Percentiles rank a stretch among this genome's conserved stretches.
Evolutionary conservation across 2,888 invertebrate genomes (phyloP).

Genomic region (Choreutis nemorana): DNA sequence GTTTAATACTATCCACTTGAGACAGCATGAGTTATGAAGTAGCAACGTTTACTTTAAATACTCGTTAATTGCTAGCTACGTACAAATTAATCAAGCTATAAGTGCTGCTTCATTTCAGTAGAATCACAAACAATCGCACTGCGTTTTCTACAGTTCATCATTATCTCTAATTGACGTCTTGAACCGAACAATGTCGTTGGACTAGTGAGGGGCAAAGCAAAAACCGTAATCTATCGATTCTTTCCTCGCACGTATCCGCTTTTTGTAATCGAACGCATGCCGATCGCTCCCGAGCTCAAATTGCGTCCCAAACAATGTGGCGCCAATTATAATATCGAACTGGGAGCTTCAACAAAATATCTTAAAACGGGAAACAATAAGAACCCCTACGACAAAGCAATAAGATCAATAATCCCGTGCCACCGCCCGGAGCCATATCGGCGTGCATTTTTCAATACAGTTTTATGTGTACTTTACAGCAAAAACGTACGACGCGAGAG

Average conservation of each 20-base stretch:
- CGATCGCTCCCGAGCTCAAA: constrained; percentile 32
- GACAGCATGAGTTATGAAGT: no score
- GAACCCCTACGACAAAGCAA: constrained; percentile 2
- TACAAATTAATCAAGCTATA: no score
- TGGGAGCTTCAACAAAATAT: constrained; percentile 8
- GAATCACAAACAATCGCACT: no score
- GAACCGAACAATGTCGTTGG: constrained; percentile 42
- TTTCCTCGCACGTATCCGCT: constrained; percentile 43
- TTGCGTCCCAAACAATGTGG: constrained; percentile 27
- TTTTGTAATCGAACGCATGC: constrained; percentile 48
- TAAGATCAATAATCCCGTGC: constrained; percentile 16
- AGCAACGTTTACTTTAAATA: no score
- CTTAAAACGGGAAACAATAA: neutral
- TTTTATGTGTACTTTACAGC: constrained; percentile 39
- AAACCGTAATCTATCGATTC: constrained; percentile 58
- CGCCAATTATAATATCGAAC: constrained; percentile 48
- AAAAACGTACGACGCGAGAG: constrained; percentile 35
- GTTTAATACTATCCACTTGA: no score
- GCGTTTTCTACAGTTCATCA: constrained; percentile 48
- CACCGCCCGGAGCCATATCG: constrained; percentile 3
- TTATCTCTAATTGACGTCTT: constrained; percentile 60
- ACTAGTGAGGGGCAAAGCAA: constrained; percentile 39
- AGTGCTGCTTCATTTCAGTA: no score
- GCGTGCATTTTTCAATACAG: constrained; percentile 16
- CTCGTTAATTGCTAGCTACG: no score